phyloP scores from a whole-genome alignment of 1,140 invertebrate genomes.

The Penaeus japonicus region DNA sequence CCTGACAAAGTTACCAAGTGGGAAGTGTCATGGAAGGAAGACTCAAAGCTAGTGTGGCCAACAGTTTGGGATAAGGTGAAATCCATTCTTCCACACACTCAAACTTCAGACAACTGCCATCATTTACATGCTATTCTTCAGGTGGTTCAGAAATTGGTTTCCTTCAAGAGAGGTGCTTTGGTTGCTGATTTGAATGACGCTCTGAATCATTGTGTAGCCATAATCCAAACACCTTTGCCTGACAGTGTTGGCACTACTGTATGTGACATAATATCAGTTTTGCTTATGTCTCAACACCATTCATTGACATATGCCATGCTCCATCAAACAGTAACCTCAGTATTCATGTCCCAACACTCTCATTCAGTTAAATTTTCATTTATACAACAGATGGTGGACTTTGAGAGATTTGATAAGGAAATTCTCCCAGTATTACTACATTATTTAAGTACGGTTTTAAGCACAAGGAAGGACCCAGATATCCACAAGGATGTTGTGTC shows the following conservation, averaged over 20 bases:
- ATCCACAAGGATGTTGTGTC: constrained; percentile 16
- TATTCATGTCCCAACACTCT: constrained; percentile 9
- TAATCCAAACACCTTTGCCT: constrained; percentile 12
- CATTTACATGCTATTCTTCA: constrained; percentile 37
- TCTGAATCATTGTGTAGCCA: background rate
- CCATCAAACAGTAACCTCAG: background rate
- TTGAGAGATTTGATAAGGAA: constrained; percentile 44
- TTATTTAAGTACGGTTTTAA: background rate
- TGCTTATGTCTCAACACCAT: background rate
- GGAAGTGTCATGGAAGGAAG: constrained; percentile 27
- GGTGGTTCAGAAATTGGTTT: constrained; percentile 11
- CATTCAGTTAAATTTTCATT: constrained; percentile 15
- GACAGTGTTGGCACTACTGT: constrained; percentile 21
- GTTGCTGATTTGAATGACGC: constrained; percentile 3
- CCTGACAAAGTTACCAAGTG: constrained; percentile 1
- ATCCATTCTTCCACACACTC: background rate
- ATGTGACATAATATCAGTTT: background rate
- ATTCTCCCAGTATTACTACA: constrained; percentile 22
- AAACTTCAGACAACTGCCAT: background rate
- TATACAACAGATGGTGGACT: background rate
- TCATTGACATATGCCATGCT: background rate
- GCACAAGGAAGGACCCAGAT: background rate
- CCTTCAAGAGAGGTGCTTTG: constrained; percentile 10
- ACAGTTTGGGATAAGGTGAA: background rate
- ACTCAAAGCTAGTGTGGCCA: constrained; percentile 33